phyloP scores from a whole-genome alignment of 2,113 vertebrate genomes.

The Thunnus thynnus region DNA sequence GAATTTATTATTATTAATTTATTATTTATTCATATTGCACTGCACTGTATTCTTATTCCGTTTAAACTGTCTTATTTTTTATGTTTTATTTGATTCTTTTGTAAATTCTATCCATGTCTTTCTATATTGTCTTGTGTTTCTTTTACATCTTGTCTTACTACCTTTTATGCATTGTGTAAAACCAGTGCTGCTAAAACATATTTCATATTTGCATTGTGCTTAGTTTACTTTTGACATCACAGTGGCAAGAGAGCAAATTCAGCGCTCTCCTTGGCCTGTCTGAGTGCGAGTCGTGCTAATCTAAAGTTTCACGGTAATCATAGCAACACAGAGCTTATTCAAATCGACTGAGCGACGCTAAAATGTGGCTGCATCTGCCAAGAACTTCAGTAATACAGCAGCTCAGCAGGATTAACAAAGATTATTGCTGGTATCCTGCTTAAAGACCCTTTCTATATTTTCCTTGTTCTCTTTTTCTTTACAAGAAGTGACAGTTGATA shows the following conservation, averaged over 20 bases:
- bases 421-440: constrained; percentile 38
- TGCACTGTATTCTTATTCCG: too few species aligned
- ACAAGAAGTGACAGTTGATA: constrained; percentile 61
- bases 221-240: constrained; percentile 22
- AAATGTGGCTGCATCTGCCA: constrained; percentile 49
- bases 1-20: too few species aligned
- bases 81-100: too few species aligned
- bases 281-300: constrained; percentile 33
- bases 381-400: constrained; percentile 39
- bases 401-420: constrained; percentile 53
- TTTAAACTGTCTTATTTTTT: too few species aligned
- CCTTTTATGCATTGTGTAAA: neutral
- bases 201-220: constrained; percentile 30
- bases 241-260: constrained; percentile 18
- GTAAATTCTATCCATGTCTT: too few species aligned
- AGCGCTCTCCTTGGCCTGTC: neutral
- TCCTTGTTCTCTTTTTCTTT: constrained; percentile 13
- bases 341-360: constrained; percentile 52
- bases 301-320: constrained; percentile 44
- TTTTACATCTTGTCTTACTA: too few species aligned
- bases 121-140: too few species aligned
- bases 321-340: constrained; percentile 35
- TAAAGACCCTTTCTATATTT: constrained; percentile 3
- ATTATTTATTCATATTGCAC: too few species aligned
- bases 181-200: neutral